Base-by-base conservation (phyloP, 1,140 invertebrate species). In the Chymomyza costata region DNA sequence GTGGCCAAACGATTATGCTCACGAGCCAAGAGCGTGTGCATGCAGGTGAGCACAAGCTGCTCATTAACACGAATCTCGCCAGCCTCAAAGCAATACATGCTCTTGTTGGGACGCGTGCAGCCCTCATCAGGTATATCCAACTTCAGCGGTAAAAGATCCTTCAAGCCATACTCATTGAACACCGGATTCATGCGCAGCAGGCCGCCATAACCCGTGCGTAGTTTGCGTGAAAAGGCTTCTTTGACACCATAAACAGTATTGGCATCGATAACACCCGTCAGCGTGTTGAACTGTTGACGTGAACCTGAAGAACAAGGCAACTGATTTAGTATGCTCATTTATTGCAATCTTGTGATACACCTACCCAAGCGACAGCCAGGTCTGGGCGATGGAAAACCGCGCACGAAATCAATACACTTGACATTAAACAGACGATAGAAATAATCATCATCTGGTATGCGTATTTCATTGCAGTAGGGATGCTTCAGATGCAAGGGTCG, bases 21-120 rank as follows among this genome's bases (percentile, higher is more conserved):
- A 25, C 94, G 87, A 0, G 93, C 94, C 91, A 96, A 93, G 1
- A 97, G 82, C 0, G 95, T 96, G 85, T 97, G 95, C 92, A 96
- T 94, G 57, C 94, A 95, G 1, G 94, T 93, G 13, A 97, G 86
- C 0, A 96, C 93, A 49, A 97, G 85, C 76, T 97, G 96, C 82
- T 98, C 95, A 83, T 97, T 97, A 3, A 97, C 96, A 73, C 96
- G 89, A 81, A 96, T 95, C 87, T 98, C 96, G 76, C 96, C 93
- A 65, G 92, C 93, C 89, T 97, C 95, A 81, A 97, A 97, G 82
- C 95, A 97, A 83, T 92, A 97, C 91, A 96, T 94, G 39, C 92
- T 93, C 65, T 90, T 89, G 82, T 95, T 95, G 1, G 94, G 93
- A 39, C 95, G 87, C 1, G 94, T 96, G 85, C 95, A 97, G n/a